Conservation (phyloP, 2,113 vertebrate genomes). For the Scolopax mira region DNA sequence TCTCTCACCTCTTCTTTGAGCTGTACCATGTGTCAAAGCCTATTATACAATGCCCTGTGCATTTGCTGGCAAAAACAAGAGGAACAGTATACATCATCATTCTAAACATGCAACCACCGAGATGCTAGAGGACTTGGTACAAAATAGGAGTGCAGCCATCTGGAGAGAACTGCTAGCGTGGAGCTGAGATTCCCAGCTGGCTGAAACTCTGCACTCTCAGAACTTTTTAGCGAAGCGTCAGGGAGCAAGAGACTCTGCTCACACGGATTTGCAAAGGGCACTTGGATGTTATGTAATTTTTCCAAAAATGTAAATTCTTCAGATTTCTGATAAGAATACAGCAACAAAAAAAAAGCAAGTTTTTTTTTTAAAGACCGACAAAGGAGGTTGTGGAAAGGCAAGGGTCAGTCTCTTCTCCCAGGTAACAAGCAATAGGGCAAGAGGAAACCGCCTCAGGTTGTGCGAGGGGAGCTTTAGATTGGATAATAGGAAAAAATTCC, state of each 20-base stretch:
- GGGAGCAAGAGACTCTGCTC: background rate
- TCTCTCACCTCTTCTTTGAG: conserved; percentile 15
- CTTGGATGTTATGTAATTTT: background rate
- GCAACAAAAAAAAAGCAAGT: background rate
- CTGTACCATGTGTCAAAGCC: conserved; percentile 44
- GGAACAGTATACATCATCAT: conserved; percentile 60
- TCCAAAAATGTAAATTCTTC: background rate
- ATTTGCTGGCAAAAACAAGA: conserved; percentile 64
- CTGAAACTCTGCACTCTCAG: conserved; percentile 14
- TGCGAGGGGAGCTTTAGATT: background rate
- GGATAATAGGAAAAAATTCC: background rate
- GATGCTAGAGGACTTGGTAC: conserved; percentile 51
- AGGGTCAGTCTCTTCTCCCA: background rate
- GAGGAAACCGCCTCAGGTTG: background rate
- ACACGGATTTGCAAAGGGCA: background rate
- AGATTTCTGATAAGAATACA: background rate
- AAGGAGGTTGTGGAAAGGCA: background rate
- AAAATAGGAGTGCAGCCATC: conserved; percentile 55
- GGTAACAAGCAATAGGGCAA: background rate
- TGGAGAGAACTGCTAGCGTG: conserved; percentile 49
- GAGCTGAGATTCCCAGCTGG: conserved; percentile 30
- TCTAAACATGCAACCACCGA: conserved; percentile 24
- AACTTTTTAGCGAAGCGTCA: conserved; percentile 17
- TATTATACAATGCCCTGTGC: conserved; percentile 54
- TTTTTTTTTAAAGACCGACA: background rate